These are phyloP conservation scores for Leptopilina clavipes DNA, from an alignment of 1,140 invertebrate genomes.

Conservation along the genomic window DNA sequence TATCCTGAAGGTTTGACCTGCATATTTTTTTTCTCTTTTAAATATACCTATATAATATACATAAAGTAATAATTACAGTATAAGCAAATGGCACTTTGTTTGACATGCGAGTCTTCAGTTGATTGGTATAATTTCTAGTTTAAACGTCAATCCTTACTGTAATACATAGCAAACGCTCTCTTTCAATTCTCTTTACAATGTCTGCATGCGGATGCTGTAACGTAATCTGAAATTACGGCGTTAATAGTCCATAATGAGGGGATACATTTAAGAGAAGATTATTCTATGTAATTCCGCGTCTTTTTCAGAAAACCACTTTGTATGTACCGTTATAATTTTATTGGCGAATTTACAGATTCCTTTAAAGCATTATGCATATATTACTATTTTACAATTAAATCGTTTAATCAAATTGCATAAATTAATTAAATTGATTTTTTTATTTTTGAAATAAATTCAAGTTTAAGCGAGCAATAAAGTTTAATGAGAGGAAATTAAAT, in stretches of 20 bases:
- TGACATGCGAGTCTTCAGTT: constrained; percentile 43
- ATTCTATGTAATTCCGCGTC: background rate
- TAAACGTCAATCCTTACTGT: constrained; percentile 49
- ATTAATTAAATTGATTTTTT: no score
- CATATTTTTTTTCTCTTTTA: constrained; percentile 1
- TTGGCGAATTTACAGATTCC: background rate
- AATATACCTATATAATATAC: no score
- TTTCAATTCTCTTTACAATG: constrained; percentile 2
- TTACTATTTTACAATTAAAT: no score
- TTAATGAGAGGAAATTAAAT: no score
- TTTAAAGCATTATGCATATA: background rate
- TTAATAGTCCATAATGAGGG: constrained; percentile 46
- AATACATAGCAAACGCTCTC: constrained; percentile 2
- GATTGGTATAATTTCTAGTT: constrained; percentile 60
- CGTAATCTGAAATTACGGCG: constrained; percentile 42
- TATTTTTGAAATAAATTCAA: no score
- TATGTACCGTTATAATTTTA: background rate
- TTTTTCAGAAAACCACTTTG: background rate
- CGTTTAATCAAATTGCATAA: no score
- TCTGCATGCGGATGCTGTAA: constrained; percentile 22
- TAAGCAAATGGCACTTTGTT: constrained; percentile 35
- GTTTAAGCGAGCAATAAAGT: no score
- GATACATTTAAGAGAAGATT: constrained; percentile 38
- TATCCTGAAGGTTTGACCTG: constrained; percentile 6
- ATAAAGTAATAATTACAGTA: background rate